A percentile compares a stretch with the other conserved stretches of the same genome.
These are phyloP conservation scores for Micronycteris hirsuta DNA, from an alignment of 2,113 vertebrate species.

Conservation along the genomic window DNA sequence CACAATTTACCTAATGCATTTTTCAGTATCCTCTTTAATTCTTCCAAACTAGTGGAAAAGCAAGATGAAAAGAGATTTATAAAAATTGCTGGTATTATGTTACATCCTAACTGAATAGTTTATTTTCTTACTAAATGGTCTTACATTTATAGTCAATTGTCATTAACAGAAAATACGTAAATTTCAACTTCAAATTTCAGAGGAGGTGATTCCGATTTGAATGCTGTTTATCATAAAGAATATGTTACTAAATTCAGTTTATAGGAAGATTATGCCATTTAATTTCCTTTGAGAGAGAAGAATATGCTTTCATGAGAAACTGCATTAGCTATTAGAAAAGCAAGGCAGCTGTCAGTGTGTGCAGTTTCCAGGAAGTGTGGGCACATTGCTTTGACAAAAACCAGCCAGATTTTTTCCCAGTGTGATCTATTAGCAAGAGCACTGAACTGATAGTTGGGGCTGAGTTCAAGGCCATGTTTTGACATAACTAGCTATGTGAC, in stretches of 20 bases:
- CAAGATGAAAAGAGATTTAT: conserved; percentile 59
- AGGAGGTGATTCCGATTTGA: conserved; percentile 31
- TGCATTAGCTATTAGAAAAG: conserved; percentile 54
- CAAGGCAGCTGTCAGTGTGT: not conserved
- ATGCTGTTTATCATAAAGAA: conserved; percentile 64
- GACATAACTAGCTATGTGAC: not conserved
- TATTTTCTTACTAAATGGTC: conserved; percentile 64
- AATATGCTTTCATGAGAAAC: conserved; percentile 43
- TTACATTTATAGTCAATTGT: conserved; percentile 51
- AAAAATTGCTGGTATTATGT: conserved; percentile 43
- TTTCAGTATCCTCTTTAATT: conserved; percentile 64
- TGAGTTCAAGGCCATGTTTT: not conserved
- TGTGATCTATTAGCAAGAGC: not conserved
- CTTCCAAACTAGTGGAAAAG: conserved; percentile 19
- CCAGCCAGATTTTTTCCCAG: not conserved
- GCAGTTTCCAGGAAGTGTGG: not conserved
- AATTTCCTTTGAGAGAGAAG: conserved; percentile 64
- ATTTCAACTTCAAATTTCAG: conserved; percentile 62
- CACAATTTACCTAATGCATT: conserved; percentile 58
- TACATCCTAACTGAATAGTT: conserved; percentile 42
- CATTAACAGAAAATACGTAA: conserved; percentile 60
- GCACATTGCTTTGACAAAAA: not conserved
- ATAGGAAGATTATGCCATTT: conserved; percentile 66
- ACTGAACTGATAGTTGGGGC: too few species aligned
- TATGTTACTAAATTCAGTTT: conserved; percentile 65